Evolutionary conservation across 2,888 invertebrate genomes (phyloP).

Genomic region (Sicus ferrugineus): DNA sequence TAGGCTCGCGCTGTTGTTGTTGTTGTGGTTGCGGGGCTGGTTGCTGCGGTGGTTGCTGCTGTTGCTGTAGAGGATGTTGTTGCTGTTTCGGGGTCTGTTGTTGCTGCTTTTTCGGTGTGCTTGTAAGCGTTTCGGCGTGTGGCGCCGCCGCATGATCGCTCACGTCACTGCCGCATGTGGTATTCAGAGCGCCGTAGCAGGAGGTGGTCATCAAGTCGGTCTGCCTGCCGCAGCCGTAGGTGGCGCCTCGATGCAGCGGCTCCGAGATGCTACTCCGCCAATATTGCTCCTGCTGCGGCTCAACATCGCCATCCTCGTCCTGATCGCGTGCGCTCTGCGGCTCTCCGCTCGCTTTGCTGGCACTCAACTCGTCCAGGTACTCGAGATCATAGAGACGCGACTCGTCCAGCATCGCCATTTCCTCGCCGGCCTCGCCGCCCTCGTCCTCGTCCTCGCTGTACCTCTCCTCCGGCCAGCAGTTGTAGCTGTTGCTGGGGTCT

Average conservation of each 20-base stretch:
- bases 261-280: constrained; percentile 53
- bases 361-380: constrained; percentile 58
- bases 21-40: neutral
- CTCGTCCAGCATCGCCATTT: constrained; percentile 62
- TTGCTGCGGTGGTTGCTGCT: constrained; percentile 32
- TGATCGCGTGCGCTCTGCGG: constrained; percentile 19
- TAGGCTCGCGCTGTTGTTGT: constrained; percentile 42
- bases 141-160: constrained; percentile 38
- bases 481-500: constrained; percentile 18
- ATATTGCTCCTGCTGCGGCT: neutral
- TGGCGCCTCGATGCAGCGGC: constrained; percentile 45
- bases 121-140: too few species aligned
- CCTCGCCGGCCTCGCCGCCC: constrained; percentile 51
- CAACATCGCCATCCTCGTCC: constrained; percentile 8
- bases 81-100: constrained; percentile 25
- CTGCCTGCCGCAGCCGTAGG: constrained; percentile 38
- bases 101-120: constrained; percentile 43
- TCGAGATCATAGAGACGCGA: constrained; percentile 56
- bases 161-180: constrained; percentile 53
- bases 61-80: neutral
- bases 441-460: too few species aligned
- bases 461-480: constrained; percentile 9
- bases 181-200: constrained; percentile 62
- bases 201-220: constrained; percentile 64
- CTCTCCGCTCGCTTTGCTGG: constrained; percentile 44